These are phyloP conservation scores for Pyrocoelia pectoralis DNA, from an alignment of 2,888 invertebrate species.

Conservation along the genomic window DNA sequence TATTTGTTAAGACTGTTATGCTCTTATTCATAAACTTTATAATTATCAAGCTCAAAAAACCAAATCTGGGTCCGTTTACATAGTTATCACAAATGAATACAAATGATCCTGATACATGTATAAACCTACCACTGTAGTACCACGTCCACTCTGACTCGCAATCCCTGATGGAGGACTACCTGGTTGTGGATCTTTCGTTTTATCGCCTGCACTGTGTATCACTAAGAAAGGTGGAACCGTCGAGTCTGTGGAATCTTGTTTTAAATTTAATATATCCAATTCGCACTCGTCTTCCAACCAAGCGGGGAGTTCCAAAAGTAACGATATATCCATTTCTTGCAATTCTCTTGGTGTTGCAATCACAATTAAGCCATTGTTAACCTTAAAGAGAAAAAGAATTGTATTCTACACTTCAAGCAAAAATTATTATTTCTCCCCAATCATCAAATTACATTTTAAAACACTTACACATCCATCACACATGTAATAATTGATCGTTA, in stretches of 20 bases:
- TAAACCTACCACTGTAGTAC: conserved; percentile 83
- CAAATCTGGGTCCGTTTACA: no score
- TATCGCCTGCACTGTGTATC: conserved; percentile 76
- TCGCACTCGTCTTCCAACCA: conserved; percentile 99
- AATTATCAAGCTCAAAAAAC: no score
- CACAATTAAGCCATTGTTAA: conserved; percentile 83
- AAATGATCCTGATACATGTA: no score
- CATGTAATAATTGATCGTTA: no score
- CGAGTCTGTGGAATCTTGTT: conserved; percentile 69
- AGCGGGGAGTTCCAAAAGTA: conserved; percentile 86
- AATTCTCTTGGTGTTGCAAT: conserved; percentile 96
- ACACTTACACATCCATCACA: no score
- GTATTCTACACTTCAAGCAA: not conserved
- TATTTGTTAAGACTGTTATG: no score
- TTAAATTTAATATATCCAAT: conserved; percentile 88
- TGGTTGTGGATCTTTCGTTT: conserved; percentile 61
- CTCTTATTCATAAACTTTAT: no score
- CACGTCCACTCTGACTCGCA: conserved; percentile 84
- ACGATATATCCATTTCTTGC: conserved; percentile 96
- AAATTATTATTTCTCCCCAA: no score
- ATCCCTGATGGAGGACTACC: conserved; percentile 75
- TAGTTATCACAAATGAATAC: no score
- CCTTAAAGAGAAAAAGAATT: no score
- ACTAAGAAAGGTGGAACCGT: conserved; percentile 83
- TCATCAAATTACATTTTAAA: no score